Percentiles rank a stretch among this genome's conserved stretches.
phyloP scores from a whole-genome alignment of 2,888 invertebrate species.

The Polymixis flavicincta region DNA sequence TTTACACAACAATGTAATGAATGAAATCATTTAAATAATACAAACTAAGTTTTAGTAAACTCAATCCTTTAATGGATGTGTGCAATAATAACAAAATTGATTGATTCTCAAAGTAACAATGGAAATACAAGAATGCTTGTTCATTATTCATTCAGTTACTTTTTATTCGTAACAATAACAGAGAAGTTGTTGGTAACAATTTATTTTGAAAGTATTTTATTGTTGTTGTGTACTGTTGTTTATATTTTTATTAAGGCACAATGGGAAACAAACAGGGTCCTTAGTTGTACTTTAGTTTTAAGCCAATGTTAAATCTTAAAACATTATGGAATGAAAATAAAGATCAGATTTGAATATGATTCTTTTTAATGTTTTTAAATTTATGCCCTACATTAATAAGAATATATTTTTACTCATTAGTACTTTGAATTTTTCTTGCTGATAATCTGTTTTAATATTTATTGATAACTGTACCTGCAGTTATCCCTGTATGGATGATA shows the following conservation, averaged over 20 bases:
- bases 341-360: no score
- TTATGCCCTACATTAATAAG: no score
- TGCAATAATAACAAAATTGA: constrained; percentile 37
- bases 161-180: constrained; percentile 23
- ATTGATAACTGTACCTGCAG: no score
- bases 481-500: no score
- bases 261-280: background rate
- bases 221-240: background rate
- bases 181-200: background rate
- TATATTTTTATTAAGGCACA: background rate
- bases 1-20: constrained; percentile 25
- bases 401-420: no score
- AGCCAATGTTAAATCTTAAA: no score
- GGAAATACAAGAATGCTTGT: constrained; percentile 4
- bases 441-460: no score
- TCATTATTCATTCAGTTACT: constrained; percentile 25
- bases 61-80: constrained; percentile 7
- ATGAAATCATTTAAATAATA: constrained; percentile 22
- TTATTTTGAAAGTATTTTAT: background rate
- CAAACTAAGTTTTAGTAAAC: constrained; percentile 23
- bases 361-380: no score
- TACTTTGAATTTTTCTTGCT: no score
- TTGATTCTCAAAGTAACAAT: constrained; percentile 37
- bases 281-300: no score
- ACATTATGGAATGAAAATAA: no score